phyloP scores from a whole-genome alignment of 2,888 invertebrate genomes.

The Cryptus armator region DNA sequence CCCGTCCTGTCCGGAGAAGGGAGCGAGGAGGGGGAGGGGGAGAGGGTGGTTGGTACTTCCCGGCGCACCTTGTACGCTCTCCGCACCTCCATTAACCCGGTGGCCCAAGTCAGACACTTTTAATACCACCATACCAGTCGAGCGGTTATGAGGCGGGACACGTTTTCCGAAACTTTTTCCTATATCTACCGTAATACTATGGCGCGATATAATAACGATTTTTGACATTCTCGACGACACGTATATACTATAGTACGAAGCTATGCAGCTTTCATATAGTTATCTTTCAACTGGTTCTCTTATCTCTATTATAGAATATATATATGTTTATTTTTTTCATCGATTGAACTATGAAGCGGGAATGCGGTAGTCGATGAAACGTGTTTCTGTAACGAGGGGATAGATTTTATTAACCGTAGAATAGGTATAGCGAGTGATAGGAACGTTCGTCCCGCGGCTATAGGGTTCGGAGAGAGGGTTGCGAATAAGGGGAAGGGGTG shows the following conservation, averaged over 20 bases:
- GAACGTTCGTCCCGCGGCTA: background rate
- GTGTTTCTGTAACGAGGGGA: constrained; percentile 1
- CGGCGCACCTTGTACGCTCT: constrained; percentile 11
- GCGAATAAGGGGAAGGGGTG: no score
- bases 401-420: constrained; percentile 54
- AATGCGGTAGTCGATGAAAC: constrained; percentile 6
- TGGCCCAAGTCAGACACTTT: constrained; percentile 67
- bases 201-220: constrained; percentile 53
- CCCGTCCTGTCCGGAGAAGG: background rate
- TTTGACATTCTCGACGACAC: constrained; percentile 28
- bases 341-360: background rate
- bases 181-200: constrained; percentile 29
- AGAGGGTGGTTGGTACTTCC: background rate
- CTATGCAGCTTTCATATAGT: background rate
- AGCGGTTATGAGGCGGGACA: constrained; percentile 58
- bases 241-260: background rate
- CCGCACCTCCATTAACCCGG: constrained; percentile 57
- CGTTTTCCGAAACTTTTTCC: constrained; percentile 54
- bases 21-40: background rate
- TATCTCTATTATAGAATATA: background rate
- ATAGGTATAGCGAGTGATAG: constrained; percentile 8
- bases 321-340: background rate
- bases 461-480: constrained; percentile 19
- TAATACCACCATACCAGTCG: constrained; percentile 64
- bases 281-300: background rate